These are phyloP conservation scores for Cladopsammia gracilis DNA, from an alignment of 64 coral and sea anemone genomes.

Conservation along the genomic window DNA sequence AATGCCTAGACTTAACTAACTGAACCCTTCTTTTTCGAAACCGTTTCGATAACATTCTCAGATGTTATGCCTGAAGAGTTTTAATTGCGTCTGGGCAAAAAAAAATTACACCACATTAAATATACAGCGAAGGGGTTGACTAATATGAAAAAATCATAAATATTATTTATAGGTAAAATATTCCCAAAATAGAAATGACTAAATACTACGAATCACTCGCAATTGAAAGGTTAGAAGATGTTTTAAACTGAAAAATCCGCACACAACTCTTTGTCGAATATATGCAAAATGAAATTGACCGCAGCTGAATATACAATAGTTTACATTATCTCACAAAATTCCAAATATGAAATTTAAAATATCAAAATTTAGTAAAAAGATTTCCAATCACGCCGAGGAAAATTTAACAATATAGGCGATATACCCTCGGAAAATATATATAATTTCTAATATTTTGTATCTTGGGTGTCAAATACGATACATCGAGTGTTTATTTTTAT, in stretches of 20 bases:
- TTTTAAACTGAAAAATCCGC: background rate
- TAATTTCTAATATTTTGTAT: background rate
- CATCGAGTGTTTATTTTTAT: background rate
- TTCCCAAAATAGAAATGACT: too few relatives aligned
- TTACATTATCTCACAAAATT: constrained; percentile 33
- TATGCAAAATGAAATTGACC: background rate
- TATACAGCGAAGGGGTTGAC: too few relatives aligned
- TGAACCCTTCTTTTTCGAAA: too few relatives aligned
- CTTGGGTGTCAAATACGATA: background rate
- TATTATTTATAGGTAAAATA: too few relatives aligned
- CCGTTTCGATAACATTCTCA: too few relatives aligned
- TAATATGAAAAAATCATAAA: too few relatives aligned
- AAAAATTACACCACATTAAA: too few relatives aligned
- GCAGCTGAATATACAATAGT: background rate
- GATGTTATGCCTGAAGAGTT: too few relatives aligned
- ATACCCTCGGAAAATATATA: background rate
- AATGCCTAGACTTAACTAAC: too few relatives aligned
- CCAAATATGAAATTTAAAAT: constrained; percentile 34
- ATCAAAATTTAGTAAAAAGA: background rate
- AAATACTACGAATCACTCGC: too few relatives aligned
- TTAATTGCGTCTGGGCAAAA: too few relatives aligned
- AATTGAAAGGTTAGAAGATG: background rate
- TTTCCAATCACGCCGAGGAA: background rate
- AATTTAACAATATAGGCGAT: background rate
- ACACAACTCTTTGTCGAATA: background rate